phyloP scores from a whole-genome alignment of 2,888 invertebrate genomes.

The Herminia tarsipennalis region DNA sequence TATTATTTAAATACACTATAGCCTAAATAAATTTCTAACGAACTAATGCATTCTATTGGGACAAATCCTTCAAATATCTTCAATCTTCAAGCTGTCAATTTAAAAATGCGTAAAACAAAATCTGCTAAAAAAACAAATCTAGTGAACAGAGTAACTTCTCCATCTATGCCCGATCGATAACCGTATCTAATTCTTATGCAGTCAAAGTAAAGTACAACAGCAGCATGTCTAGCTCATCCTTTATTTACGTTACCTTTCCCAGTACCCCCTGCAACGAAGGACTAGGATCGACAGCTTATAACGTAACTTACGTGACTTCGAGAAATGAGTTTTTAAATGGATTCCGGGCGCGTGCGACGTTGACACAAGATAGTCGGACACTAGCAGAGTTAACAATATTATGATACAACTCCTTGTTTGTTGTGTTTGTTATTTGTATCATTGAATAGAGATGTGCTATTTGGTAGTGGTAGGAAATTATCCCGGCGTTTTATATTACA shows the following conservation, averaged over 20 bases:
- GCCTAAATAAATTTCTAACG: no score
- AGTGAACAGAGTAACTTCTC: no score
- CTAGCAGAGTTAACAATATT: constrained; percentile 15
- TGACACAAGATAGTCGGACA: constrained; percentile 3
- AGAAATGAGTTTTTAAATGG: constrained; percentile 76
- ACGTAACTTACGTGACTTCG: constrained; percentile 63
- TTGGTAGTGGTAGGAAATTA: no score
- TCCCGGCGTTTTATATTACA: no score
- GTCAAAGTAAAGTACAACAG: background rate
- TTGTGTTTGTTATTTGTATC: background rate
- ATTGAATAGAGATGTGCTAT: no score
- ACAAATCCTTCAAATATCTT: no score
- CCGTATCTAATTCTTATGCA: background rate
- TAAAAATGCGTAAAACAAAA: no score
- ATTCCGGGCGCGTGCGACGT: constrained; percentile 58
- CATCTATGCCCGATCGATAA: no score
- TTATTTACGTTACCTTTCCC: background rate
- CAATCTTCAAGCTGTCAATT: no score
- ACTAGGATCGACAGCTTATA: constrained; percentile 65
- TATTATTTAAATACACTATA: no score
- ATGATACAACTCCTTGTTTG: constrained; percentile 2
- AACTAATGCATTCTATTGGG: no score
- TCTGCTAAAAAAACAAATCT: no score
- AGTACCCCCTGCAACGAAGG: constrained; percentile 8
- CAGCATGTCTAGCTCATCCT: background rate